Conservation (phyloP, 2,113 vertebrate genomes). For the Quiscalus mexicanus region DNA sequence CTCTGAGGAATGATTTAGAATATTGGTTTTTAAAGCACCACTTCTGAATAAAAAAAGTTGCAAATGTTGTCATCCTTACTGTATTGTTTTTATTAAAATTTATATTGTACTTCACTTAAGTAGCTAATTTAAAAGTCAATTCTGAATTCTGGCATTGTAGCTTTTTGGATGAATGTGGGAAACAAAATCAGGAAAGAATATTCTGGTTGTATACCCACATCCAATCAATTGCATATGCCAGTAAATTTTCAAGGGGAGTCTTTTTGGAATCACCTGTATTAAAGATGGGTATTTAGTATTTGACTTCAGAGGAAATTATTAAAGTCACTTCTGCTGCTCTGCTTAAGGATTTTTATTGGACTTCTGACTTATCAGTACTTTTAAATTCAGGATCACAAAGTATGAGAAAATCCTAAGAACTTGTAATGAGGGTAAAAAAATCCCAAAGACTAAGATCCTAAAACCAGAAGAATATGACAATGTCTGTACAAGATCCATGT, state of each 20-base stretch:
- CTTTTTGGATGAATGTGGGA: not conserved
- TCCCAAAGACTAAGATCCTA: not conserved
- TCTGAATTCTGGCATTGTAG: not conserved
- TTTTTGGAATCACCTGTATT: not conserved
- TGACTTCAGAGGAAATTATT: not conserved
- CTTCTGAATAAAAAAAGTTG: not conserved
- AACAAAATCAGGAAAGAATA: not conserved
- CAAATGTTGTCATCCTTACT: not conserved
- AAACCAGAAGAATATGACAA: not conserved
- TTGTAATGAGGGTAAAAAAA: not conserved
- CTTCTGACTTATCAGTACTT: not conserved
- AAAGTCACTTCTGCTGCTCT: not conserved
- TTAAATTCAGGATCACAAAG: not conserved
- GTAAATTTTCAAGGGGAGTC: not conserved
- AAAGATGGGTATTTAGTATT: not conserved
- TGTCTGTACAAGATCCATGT: not conserved
- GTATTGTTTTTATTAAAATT: not conserved
- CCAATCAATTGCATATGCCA: not conserved
- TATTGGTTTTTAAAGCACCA: not conserved
- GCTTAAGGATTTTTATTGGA: not conserved
- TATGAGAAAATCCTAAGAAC: not conserved
- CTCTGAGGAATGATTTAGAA: not conserved
- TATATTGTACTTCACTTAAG: not conserved
- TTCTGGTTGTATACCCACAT: not conserved
- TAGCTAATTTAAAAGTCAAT: not conserved